A percentile compares a stretch with the other conserved stretches of the same genome.
Conservation (phyloP, 2,113 vertebrate species). For the Boulengeromyrus knoepffleri region DNA sequence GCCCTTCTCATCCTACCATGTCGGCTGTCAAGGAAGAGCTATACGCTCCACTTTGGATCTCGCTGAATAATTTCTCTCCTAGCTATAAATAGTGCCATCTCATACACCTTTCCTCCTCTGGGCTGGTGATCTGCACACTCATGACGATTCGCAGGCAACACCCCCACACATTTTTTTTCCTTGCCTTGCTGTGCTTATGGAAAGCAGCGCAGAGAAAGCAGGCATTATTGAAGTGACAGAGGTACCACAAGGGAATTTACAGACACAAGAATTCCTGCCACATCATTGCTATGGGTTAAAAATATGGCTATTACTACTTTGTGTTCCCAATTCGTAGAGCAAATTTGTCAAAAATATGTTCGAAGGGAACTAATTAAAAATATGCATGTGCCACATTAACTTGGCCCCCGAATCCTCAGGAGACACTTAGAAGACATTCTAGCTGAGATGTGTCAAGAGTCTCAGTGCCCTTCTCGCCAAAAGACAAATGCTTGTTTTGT, state of each 20-base stretch:
- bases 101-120: conserved; percentile 20
- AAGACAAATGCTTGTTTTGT: conserved; percentile 13
- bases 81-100: conserved; percentile 40
- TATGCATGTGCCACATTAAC: conserved; percentile 31
- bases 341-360: conserved; percentile 10
- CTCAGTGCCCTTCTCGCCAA: conserved; percentile 15
- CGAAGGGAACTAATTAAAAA: neutral
- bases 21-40: conserved; percentile 29
- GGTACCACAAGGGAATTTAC: neutral
- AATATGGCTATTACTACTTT: neutral
- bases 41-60: conserved; percentile 30
- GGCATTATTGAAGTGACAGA: neutral
- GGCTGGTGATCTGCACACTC: conserved; percentile 26
- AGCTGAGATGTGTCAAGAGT: conserved; percentile 30
- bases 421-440: conserved; percentile 33
- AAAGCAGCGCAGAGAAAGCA: neutral
- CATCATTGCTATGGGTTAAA: neutral
- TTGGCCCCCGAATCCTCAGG: conserved; percentile 29
- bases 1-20: conserved; percentile 8
- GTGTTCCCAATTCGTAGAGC: neutral
- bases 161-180: neutral
- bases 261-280: neutral
- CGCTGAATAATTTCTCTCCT: conserved; percentile 43
- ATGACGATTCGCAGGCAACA: conserved; percentile 12
- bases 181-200: conserved; percentile 11